These are phyloP conservation scores for Sinhomidia bicolor DNA, from an alignment of 2,888 invertebrate species.

Conservation along the genomic window DNA sequence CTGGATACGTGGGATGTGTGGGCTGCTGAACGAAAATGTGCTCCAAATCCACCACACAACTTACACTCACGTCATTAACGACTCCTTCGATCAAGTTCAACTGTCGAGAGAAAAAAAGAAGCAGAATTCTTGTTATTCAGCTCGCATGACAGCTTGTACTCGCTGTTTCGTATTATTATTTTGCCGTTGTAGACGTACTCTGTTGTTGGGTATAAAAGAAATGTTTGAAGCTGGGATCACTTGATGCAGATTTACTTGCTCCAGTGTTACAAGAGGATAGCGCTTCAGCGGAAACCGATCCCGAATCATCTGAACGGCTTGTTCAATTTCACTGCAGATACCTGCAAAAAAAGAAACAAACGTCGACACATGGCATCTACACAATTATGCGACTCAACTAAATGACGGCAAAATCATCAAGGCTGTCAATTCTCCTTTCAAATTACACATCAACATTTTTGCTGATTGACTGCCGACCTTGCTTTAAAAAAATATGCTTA, in stretches of 20 bases:
- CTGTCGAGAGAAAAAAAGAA: slow-evolving; percentile 82
- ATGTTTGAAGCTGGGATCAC: slow-evolving; percentile 82
- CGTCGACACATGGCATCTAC: too few relatives aligned
- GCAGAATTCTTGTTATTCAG: too few relatives aligned
- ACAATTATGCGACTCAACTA: too few relatives aligned
- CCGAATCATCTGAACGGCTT: slow-evolving; percentile 91
- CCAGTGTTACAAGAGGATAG: slow-evolving; percentile 90
- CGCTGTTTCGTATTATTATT: too few relatives aligned
- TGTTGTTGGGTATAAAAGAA: slow-evolving; percentile 84
- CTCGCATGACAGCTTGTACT: too few relatives aligned
- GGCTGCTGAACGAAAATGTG: slow-evolving; percentile 98
- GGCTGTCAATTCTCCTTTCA: too few relatives aligned
- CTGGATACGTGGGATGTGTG: slow-evolving; percentile 95
- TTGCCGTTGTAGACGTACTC: slow-evolving; percentile 84
- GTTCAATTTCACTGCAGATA: slow-evolving; percentile 89
- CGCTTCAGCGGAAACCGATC: slow-evolving; percentile 91
- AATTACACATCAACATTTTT: too few relatives aligned
- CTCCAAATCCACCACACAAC: slow-evolving; percentile 91
- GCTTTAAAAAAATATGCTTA: too few relatives aligned
- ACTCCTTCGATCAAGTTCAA: slow-evolving; percentile 94
- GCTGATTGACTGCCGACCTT: too few relatives aligned
- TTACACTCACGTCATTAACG: slow-evolving; percentile 95
- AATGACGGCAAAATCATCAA: too few relatives aligned
- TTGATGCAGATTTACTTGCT: slow-evolving; percentile 83
- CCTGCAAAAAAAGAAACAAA: slow-evolving; percentile 83